These are phyloP conservation scores for Rhizomys pruinosus DNA, from an alignment of 2,113 vertebrate species.

Conservation along the genomic window DNA sequence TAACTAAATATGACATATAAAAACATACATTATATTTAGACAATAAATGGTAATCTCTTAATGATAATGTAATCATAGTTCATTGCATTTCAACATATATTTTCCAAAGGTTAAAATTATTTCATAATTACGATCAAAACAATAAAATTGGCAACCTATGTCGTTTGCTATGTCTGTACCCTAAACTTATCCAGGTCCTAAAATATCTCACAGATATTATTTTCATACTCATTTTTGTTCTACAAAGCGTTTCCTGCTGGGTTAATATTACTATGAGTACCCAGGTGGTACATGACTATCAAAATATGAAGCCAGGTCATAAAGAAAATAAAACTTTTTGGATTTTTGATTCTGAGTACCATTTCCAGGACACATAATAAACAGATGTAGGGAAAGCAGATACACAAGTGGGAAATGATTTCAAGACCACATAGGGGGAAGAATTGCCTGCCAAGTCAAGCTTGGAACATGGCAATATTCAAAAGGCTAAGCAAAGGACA, in stretches of 20 bases:
- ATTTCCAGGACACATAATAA: conserved; percentile 29
- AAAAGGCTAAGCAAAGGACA: conserved; percentile 12
- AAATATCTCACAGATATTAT: conserved; percentile 26
- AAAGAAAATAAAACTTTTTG: conserved; percentile 58
- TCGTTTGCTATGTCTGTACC: not conserved
- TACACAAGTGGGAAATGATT: conserved; percentile 65
- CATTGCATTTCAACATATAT: not conserved
- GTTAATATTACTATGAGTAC: conserved; percentile 44
- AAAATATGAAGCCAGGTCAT: conserved; percentile 48
- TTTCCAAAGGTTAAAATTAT: conserved; percentile 27
- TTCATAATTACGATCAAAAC: not conserved
- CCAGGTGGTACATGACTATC: conserved; percentile 46
- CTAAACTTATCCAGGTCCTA: not conserved
- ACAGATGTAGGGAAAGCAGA: conserved; percentile 54
- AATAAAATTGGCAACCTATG: not conserved
- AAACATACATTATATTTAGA: not conserved
- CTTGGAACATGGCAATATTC: conserved; percentile 29
- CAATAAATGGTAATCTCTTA: conserved; percentile 4
- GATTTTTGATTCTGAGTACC: conserved; percentile 19
- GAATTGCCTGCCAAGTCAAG: conserved; percentile 53
- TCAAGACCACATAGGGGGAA: conserved; percentile 26
- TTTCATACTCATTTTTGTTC: conserved; percentile 48
- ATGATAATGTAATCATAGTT: not conserved
- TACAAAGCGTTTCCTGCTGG: conserved; percentile 15
- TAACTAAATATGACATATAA: not conserved